phyloP scores from a whole-genome alignment of 2,113 vertebrate species.

The Perca schrenkii region DNA sequence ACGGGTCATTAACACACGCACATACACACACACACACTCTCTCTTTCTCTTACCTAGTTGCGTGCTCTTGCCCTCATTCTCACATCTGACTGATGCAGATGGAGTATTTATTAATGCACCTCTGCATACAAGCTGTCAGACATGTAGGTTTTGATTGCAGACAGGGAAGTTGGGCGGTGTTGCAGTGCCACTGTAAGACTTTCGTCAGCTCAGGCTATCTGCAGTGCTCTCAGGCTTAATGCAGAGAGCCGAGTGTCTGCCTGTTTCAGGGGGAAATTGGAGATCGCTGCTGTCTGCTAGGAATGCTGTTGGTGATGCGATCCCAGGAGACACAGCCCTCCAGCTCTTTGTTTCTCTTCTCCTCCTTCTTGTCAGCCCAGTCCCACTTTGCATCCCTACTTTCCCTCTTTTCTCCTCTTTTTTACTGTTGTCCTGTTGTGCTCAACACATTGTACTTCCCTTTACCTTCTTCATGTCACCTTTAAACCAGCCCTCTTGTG shows the following conservation, averaged over 20 bases:
- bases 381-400: conserved; percentile 28
- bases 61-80: background rate
- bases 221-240: conserved; percentile 64
- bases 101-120: conserved; percentile 64
- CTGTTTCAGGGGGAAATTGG: conserved; percentile 77
- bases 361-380: conserved; percentile 47
- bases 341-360: conserved; percentile 53
- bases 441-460: conserved; percentile 21
- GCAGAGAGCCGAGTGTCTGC: conserved; percentile 58
- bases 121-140: conserved; percentile 68
- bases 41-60: background rate
- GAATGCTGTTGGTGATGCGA: conserved; percentile 75
- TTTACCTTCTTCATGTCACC: conserved; percentile 11
- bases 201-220: conserved; percentile 82
- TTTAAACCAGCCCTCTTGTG: background rate
- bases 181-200: conserved; percentile 81
- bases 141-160: conserved; percentile 64
- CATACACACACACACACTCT: conserved; percentile 15
- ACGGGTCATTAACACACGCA: background rate
- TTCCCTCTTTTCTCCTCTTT: background rate
- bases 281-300: conserved; percentile 68
- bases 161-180: conserved; percentile 61
- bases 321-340: conserved; percentile 71
- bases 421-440: conserved; percentile 6
- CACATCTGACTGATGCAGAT: conserved; percentile 54